Base-by-base conservation (phyloP, 2,888 invertebrate genomes). In the Carabus problematicus region DNA sequence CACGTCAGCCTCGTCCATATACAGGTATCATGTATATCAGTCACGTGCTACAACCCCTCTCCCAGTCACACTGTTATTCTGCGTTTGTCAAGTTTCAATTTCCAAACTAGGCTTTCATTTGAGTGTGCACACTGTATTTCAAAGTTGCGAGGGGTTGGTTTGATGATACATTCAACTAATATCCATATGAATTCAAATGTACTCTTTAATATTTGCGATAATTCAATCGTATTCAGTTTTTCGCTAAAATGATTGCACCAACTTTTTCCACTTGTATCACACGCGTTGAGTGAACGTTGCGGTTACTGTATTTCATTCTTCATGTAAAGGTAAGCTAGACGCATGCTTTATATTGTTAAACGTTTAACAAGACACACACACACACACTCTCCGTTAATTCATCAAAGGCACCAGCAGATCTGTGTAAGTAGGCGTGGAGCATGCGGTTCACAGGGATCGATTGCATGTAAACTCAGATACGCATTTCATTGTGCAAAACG, bases 1-100 rank as follows among this genome's bases (percentile, higher is more conserved):
- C 74, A 86, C 86, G 75, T 86, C 86, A 74, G 84, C 85, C 74
- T 86, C 86, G 75, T 86, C 86, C 74, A 86, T 86, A 77, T 86
- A 84, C 84, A 86, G 86, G 86, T 86, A 81, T 75, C 67, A 59
- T 49, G 41, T 39, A 58, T 56, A 16, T 4, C n/a, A n/a, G n/a
- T 19, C 52, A 67, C 43, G 60, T 60, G 52, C 60, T 6, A 56
- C 40, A 39, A 40, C 56, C 56, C 56, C 56, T 52, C 52, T 3
- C 12, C 1, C n/a, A n/a, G 29, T 29, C 2, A 29, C 29, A 29
- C 47, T 52, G 12, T 49, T 49, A 49, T 49, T 49, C 16, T 49
- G 8, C 14, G 18, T 16, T 16, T 12, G 62, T 62, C 43, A 14
- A 19, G 47, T 45, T 18, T 62, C n/a, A 29, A n/a, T 9, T 8